These are phyloP conservation scores for Globodera rostochiensis DNA, from an alignment of 1,140 invertebrate species.

Conservation along the genomic window DNA sequence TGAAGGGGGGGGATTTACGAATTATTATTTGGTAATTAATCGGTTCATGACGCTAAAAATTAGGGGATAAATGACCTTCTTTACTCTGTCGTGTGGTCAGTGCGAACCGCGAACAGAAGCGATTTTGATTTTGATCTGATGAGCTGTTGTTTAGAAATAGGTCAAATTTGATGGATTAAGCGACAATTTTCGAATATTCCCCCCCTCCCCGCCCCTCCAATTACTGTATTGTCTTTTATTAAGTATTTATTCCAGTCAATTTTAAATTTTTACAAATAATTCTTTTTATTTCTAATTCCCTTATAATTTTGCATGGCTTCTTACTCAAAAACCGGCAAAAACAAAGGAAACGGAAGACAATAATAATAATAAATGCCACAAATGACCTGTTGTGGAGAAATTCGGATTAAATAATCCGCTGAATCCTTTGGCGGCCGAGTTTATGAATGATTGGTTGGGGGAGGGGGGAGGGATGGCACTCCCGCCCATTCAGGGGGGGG, in stretches of 20 bases:
- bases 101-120: background rate
- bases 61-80: background rate
- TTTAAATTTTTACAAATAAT: background rate
- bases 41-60: background rate
- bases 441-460: background rate
- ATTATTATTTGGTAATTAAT: background rate
- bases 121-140: background rate
- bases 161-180: background rate
- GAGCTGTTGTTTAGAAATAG: background rate
- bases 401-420: conserved; percentile 5
- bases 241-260: no score
- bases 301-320: background rate
- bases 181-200: background rate
- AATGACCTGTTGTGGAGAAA: conserved; percentile 5
- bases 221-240: background rate
- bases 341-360: background rate
- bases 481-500: background rate
- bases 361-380: background rate
- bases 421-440: background rate
- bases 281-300: background rate
- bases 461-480: background rate
- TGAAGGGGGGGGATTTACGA: no score
- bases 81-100: background rate
- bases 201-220: no score
- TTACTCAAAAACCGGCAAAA: background rate